Evolutionary conservation across 2,888 invertebrate genomes (phyloP), one percentile per base, ranked within the genome.

Genomic region (Tenthredo notha): DNA sequence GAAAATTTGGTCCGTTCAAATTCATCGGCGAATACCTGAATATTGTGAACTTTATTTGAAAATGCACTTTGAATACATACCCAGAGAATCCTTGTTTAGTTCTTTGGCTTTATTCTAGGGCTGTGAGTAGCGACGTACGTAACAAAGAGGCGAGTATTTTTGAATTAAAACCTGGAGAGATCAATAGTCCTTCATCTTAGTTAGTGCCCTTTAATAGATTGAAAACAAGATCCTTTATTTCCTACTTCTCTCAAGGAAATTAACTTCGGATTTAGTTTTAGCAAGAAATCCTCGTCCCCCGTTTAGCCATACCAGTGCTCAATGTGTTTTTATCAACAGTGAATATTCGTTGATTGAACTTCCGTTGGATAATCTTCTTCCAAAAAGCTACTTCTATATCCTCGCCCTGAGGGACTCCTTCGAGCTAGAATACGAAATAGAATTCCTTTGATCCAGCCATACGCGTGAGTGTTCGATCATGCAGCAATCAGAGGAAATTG

Each of bases 401-500:
- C 54, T n/a, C 2, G 1, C 15, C 25, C 25, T 10, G 29, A 25
- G 18, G 29, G 15, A 6, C 21, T 67, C 29, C 40, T 37, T 33
- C 33, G 40, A 72, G 40, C 18, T 37, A 72, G 37, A 72, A 3
- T 40, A 21, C 12, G 10, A 72, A 72, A 72, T 43, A 43, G 18
- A 72, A 72, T 40, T 7, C 37, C 72, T 40, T 33, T 40, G 40
- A 72, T 72, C 33, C 9, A 72, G 2, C 72, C 72, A 33, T 25
- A 67, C 67, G 70, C 70, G 70, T 40, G 37, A 37, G 2, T n/a
- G 18, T 37, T 70, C 70, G 5, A 33, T 37, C 75, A 43, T 21
- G 47, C 47, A 47, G 43, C 47, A 75, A 75, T 75, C 75, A 47
- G 25, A 43, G 43, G n/a, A n/a, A 54, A 77, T 77, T 50, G 50